A percentile compares a stretch with the other conserved stretches of the same genome.
phyloP scores from a whole-genome alignment of 2,113 vertebrate genomes.

The Scortum barcoo region DNA sequence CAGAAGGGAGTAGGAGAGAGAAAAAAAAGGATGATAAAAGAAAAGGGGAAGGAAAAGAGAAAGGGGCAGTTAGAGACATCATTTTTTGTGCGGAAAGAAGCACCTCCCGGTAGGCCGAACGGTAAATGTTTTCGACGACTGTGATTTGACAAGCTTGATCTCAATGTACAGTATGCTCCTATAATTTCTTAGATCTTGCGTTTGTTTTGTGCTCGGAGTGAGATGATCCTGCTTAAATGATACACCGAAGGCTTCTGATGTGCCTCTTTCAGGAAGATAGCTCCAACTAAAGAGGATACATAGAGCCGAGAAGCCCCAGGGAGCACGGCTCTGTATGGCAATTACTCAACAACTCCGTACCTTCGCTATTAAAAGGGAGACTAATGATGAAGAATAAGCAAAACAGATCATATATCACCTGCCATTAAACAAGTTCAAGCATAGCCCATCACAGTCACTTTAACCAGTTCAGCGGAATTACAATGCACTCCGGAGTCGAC shows the following conservation, averaged over 20 bases:
- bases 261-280: background rate
- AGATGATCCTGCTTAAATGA: slow-evolving; percentile 40
- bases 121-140: slow-evolving; percentile 63
- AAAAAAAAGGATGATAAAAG: slow-evolving; percentile 66
- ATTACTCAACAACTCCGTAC: background rate
- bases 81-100: slow-evolving; percentile 42
- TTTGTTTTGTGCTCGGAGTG: slow-evolving; percentile 45
- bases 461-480: slow-evolving; percentile 79
- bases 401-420: slow-evolving; percentile 68
- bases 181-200: background rate
- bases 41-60: slow-evolving; percentile 69
- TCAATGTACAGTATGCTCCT: slow-evolving; percentile 35
- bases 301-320: background rate
- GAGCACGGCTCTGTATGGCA: slow-evolving; percentile 3
- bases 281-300: slow-evolving; percentile 9
- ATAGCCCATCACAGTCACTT: slow-evolving; percentile 78
- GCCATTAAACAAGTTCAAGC: slow-evolving; percentile 73
- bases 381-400: slow-evolving; percentile 51
- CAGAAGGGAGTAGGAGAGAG: slow-evolving; percentile 65
- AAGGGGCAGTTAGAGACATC: slow-evolving; percentile 72
- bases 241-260: background rate
- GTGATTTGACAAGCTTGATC: slow-evolving; percentile 72
- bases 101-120: slow-evolving; percentile 50
- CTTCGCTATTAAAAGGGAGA: slow-evolving; percentile 16
- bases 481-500: slow-evolving; percentile 74